Evolutionary conservation across 2,113 vertebrate species (phyloP), one percentile per base, ranked within the genome.

Genomic region (Lutjanus erythropterus): DNA sequence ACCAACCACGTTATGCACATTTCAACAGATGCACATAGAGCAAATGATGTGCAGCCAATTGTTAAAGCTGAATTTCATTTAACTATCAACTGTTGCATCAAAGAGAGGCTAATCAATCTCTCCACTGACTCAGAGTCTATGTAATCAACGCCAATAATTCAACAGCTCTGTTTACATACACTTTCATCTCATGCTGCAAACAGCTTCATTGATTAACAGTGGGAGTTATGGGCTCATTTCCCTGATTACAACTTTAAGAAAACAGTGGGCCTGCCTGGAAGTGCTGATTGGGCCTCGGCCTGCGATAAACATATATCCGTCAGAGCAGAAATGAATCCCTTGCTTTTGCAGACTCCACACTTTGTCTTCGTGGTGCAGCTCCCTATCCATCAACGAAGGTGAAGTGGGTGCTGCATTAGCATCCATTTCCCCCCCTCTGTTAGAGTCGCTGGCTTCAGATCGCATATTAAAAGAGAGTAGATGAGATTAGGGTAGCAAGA

Each of bases 241-340:
- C 94, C 93, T 96, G 96, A 96, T 97, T 96, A 96, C 95, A 93
- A 94, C 92, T 92, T 95, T 92, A 92, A 93, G 91, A 92, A 94
- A 95, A 96, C 92, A 93, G 92, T 90, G 88, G 91, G 33, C 72
- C 87, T 81, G 91, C 83, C 88, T 70, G 90, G 92, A 95, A 94
- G 89, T 94, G 94, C 94, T 95, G 95, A 96, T 95, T 89, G 93
- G 90, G 80, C 83, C 85, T 87, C 88, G 0, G 80, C 66, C 82
- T 3, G 77, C 75, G 77, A 88, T 85, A 79, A 87, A 92, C 86
- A 92, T 83, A 94, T 88, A 96, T 94, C 93, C 81, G 81, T 94
- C 93, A 91, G 80, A 76, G 87, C 42, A 61, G 82, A 77, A 93
- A 93, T 91, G 90, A 90, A 92, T 86, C 86, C 69, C 58, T 60